A percentile compares a stretch with the other conserved stretches of the same genome.
phyloP scores from a whole-genome alignment of 2,113 vertebrate species.

The Nerophis lumbriciformis region DNA sequence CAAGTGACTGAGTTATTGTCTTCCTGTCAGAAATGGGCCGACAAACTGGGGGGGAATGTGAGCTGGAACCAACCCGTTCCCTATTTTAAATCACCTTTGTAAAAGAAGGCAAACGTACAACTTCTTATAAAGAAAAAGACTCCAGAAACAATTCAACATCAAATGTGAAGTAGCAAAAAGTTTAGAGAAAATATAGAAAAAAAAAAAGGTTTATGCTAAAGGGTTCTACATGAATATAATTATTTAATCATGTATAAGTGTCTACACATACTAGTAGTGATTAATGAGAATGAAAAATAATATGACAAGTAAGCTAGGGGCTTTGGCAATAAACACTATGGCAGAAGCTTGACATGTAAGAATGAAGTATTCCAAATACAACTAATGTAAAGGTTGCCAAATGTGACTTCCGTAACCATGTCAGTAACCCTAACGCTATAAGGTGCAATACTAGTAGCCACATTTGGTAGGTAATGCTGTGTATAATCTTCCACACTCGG shows the following conservation, averaged over 20 bases:
- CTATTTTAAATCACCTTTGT: conserved; percentile 69
- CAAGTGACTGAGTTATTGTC: conserved; percentile 5
- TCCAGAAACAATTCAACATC: conserved; percentile 48
- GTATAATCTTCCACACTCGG: conserved; percentile 1
- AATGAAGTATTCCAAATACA: neutral
- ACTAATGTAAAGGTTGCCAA: conserved; percentile 12
- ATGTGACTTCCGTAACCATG: conserved; percentile 43
- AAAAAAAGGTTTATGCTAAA: conserved; percentile 20
- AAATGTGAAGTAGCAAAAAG: conserved; percentile 30
- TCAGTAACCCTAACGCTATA: conserved; percentile 53
- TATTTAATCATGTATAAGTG: conserved; percentile 10
- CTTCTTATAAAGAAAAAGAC: conserved; percentile 71
- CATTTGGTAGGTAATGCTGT: conserved; percentile 18
- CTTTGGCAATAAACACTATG: neutral
- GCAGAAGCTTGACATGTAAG: neutral
- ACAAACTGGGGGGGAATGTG: conserved; percentile 46
- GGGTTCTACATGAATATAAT: conserved; percentile 24
- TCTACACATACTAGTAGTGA: neutral
- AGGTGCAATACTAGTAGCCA: conserved; percentile 55
- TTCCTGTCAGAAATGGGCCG: conserved; percentile 45
- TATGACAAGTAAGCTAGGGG: neutral
- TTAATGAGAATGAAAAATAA: conserved; percentile 6
- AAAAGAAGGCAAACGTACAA: conserved; percentile 65
- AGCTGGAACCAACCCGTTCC: conserved; percentile 67
- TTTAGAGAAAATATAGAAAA: conserved; percentile 4